Evolutionary conservation across 2,888 invertebrate species (phyloP), one percentile per base, ranked within the genome.

Genomic region (Griposia aprilina): DNA sequence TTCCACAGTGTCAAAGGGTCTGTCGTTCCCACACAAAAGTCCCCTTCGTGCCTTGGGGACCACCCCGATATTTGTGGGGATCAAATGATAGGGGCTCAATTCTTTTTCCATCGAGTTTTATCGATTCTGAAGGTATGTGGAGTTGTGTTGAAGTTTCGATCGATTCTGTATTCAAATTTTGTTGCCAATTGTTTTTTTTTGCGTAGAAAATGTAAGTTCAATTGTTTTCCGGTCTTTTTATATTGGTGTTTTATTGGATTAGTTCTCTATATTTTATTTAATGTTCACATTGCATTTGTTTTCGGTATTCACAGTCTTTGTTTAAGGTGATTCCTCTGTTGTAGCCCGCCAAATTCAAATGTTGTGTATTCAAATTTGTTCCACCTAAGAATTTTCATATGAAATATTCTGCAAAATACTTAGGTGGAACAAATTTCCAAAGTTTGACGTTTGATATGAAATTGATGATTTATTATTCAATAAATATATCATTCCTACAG

Each of bases 11-110:
- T 83, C 80, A 69, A 62, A 60, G 30, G 55, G 60, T 77, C 52
- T 41, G 57, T 66, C 65, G 72, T 59, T 67, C 72, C 75, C 59
- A 70, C 67, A 86, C 65, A 86, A 85, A 83, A 87, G 85, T 80
- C 88, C 89, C 84, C 88, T 82, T 65, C 41, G 76, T 78, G 85
- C 90, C 89, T 86, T 57, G 41, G 90, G 90, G 91, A 90, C 83
- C 78, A 71, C 7, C 36, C 57, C 74, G 69, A 87, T 89, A 89
- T 93, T 90, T 92, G 90, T 90, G 85, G 86, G 83, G 88, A 83
- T 89, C 89, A 89, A 90, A 91, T 90, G 91, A 91, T 90, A 87
- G 82, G 83, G 85, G 81, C 80, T 79, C 86, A 74, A 82, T 81
- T 82, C 84, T 86, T 62, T 87, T 88, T 84, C 82, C 73, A 82